These are phyloP conservation scores for Drepana falcataria DNA, from an alignment of 2,888 invertebrate genomes.

Conservation along the genomic window DNA sequence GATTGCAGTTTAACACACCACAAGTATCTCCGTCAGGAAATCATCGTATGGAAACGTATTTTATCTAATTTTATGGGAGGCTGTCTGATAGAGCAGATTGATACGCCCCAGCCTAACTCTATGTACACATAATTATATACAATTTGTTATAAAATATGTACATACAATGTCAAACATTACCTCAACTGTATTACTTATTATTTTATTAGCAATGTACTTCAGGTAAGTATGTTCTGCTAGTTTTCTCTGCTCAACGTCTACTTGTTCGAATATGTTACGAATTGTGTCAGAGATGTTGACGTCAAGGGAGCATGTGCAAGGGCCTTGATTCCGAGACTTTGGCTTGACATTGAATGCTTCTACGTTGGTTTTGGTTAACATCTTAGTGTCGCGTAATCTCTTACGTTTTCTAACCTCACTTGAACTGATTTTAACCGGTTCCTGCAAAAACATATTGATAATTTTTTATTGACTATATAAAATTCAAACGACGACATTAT, in stretches of 20 bases:
- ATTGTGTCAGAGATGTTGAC: conserved; percentile 63
- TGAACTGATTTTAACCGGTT: conserved; percentile 39
- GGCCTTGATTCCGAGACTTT: conserved; percentile 41
- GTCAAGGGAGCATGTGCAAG: conserved; percentile 65
- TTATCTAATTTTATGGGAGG: too few species aligned
- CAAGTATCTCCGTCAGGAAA: too few species aligned
- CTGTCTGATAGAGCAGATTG: too few species aligned
- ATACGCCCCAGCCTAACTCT: too few species aligned
- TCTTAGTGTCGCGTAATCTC: conserved; percentile 35
- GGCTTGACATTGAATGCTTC: conserved; percentile 61
- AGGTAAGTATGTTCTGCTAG: conserved; percentile 57
- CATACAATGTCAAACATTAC: conserved; percentile 20
- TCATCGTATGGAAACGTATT: too few species aligned
- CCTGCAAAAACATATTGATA: conserved; percentile 27
- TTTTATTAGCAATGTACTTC: conserved; percentile 65
- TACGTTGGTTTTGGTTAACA: conserved; percentile 56
- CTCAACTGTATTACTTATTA: conserved; percentile 48
- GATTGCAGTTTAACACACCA: too few species aligned
- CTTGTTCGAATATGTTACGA: conserved; percentile 66
- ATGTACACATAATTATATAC: too few species aligned
- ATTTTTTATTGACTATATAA: too few species aligned
- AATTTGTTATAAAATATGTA: too few species aligned
- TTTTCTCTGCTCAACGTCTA: conserved; percentile 59
- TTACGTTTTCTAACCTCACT: conserved; percentile 37
- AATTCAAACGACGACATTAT: neutral